These are phyloP conservation scores for Zosterops japonicus DNA, from an alignment of 2,113 vertebrate genomes.

Conservation along the genomic window DNA sequence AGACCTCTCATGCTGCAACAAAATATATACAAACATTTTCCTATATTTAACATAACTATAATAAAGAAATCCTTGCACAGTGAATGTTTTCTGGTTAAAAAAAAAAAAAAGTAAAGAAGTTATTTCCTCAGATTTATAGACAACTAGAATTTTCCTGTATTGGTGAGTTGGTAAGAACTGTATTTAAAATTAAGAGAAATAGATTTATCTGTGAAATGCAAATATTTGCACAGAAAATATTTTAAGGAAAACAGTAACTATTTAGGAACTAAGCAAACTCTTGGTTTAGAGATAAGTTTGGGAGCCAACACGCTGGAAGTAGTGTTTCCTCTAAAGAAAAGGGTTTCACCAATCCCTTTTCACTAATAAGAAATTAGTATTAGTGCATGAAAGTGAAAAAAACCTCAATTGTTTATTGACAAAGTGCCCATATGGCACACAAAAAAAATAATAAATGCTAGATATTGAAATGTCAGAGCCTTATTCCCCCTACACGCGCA, in stretches of 20 bases:
- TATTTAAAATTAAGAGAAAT: not conserved
- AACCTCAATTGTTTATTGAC: not conserved
- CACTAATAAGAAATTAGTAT: not conserved
- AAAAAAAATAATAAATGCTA: no score
- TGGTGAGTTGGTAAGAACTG: not conserved
- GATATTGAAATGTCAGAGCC: no score
- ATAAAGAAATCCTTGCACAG: not conserved
- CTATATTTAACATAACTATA: not conserved
- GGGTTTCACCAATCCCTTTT: not conserved
- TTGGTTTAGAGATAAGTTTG: not conserved
- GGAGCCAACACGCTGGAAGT: not conserved
- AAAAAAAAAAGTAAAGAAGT: not conserved
- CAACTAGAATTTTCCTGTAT: not conserved
- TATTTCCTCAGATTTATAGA: not conserved
- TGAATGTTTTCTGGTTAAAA: not conserved
- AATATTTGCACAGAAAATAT: not conserved
- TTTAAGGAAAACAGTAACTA: not conserved
- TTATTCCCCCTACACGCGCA: no score
- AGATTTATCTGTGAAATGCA: not conserved
- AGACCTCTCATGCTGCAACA: not conserved
- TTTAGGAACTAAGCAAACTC: not conserved
- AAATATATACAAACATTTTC: not conserved
- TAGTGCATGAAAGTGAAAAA: not conserved
- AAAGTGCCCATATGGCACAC: no score
- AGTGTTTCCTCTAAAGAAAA: not conserved